phyloP scores from a whole-genome alignment of 2,113 vertebrate genomes.

The Hemibagrus wyckioides region DNA sequence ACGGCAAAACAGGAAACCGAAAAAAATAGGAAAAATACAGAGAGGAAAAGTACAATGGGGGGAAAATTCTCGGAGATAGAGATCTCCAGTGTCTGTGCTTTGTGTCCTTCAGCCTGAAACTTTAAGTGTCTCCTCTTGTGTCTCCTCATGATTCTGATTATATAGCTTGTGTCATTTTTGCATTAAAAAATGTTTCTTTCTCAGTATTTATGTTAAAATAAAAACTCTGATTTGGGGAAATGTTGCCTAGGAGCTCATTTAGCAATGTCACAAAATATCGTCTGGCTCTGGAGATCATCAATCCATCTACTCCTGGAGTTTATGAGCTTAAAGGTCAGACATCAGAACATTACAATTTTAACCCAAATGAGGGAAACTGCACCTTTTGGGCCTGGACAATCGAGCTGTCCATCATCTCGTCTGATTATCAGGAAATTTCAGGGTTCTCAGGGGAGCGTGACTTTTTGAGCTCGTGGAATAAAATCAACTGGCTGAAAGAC shows the following conservation, averaged over 20 bases:
- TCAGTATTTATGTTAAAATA: not conserved
- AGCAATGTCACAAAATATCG: not conserved
- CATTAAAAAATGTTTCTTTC: not conserved
- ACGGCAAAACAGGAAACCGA: not conserved
- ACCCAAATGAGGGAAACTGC: not conserved
- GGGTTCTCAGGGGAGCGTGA: not conserved
- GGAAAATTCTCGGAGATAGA: not conserved
- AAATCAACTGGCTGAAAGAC: not conserved
- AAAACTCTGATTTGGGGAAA: not conserved
- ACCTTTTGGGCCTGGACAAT: not conserved
- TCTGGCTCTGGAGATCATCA: not conserved
- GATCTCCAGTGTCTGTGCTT: not conserved
- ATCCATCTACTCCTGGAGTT: not conserved
- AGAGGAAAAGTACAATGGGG: not conserved
- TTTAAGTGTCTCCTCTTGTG: not conserved
- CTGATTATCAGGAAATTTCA: constrained; percentile 16
- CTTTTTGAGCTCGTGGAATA: not conserved
- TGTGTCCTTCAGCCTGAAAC: not conserved
- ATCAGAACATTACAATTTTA: not conserved
- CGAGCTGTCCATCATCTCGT: not conserved
- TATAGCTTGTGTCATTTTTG: not conserved
- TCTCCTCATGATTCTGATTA: not conserved
- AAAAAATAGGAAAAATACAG: not conserved
- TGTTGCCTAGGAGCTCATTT: not conserved
- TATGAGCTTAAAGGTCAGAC: too few species aligned